Conservation (phyloP, 2,113 vertebrate genomes). For the Procavia capensis region DNA sequence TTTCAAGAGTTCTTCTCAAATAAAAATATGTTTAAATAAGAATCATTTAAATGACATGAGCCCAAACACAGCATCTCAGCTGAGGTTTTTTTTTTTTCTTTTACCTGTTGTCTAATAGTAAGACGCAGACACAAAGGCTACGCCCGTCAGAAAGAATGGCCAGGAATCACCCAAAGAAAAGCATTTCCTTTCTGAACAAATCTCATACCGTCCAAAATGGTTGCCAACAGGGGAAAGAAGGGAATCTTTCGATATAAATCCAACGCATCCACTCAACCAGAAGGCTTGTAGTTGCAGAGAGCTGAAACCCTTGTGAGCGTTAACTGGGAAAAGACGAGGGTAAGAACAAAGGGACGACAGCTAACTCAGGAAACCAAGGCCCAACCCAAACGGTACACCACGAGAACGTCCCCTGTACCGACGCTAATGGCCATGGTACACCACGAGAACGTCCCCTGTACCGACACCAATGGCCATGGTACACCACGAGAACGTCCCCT, state of each 20-base stretch:
- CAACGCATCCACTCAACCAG: too few species aligned
- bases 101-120: not conserved
- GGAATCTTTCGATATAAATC: not conserved
- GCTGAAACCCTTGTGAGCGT: rapidly evolving
- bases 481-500: too few species aligned
- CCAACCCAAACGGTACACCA: not conserved
- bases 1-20: not conserved
- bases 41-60: not conserved
- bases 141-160: not conserved
- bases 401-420: not conserved
- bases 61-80: not conserved
- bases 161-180: not conserved
- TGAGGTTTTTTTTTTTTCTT: not conserved
- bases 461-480: not conserved
- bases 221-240: not conserved
- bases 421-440: not conserved
- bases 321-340: not conserved
- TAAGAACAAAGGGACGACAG: conserved; percentile 3
- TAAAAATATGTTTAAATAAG: not conserved
- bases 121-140: not conserved
- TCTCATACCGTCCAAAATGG: not conserved
- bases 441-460: not conserved
- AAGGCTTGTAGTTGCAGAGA: not conserved
- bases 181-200: not conserved
- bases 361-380: not conserved